Evolutionary conservation across 2,113 vertebrate genomes (phyloP), one percentile per base, ranked within the genome.

Genomic region (Pleuronectes platessa): DNA sequence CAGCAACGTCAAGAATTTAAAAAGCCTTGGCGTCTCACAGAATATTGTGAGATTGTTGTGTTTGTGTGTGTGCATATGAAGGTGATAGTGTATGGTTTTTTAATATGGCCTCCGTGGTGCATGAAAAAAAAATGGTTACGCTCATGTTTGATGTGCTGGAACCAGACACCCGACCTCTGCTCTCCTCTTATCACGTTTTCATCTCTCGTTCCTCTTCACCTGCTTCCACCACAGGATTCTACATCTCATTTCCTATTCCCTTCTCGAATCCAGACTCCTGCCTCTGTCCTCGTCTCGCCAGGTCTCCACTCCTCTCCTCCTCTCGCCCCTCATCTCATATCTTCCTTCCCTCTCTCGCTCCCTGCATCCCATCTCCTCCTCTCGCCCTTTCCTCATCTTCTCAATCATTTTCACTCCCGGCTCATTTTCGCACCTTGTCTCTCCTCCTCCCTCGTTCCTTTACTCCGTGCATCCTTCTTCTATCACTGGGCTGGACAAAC

Each of bases 1-100:
- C 77, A 4, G 51, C 51, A n/a, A 10, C 51, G 51, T 73, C 24
- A 47, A 54, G 73, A 72, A 78, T 78, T 55, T 74, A 26, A 82
- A 74, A 84, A 51, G 47, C 62, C 21, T 56, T 21, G 21, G 51
- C 2, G 51, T 53, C n/a, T 55, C 54, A n/a, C 23, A 8, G 59
- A 62, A 54, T 62, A 64, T 71, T 58, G 27, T 76, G 18, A 20
- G 13, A 20, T n/a, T 13, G 40, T 42, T 37, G 35, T 37, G 35
- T 35, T 7, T 10, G 7, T 37, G 35, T 37, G 35, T 31, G 27
- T 31, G 27, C 27, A 31, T 31, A 31, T 31, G 27, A 31, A 31
- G 27, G 27, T 6, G 6, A 31, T 31, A 7, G 6, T 31, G 31
- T 31, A 31, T 7, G 31, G 31, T 37, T 37, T 37, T 37, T 37